Percentiles rank a stretch among this genome's conserved stretches.
Conservation (phyloP, 23 tunicate species). For the Ascidia mentula region DNA sequence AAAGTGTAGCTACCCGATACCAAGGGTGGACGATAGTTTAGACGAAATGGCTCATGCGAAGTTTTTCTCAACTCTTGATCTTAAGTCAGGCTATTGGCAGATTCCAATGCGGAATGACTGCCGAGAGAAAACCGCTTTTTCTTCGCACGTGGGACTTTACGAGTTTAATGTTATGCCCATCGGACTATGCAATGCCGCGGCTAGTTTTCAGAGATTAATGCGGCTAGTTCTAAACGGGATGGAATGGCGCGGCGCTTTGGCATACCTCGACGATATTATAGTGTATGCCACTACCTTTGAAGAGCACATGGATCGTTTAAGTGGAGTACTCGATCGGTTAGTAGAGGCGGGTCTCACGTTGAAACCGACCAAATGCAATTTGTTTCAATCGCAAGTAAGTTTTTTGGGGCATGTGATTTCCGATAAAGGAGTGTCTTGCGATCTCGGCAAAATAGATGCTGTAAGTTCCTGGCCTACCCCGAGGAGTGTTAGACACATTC, state of each 20-base stretch:
- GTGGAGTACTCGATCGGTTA: background rate
- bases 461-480: constrained; percentile 29
- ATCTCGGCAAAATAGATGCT: constrained; percentile 17
- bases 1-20: background rate
- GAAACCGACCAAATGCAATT: constrained; percentile 13
- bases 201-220: constrained; percentile 41
- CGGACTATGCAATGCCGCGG: constrained; percentile 42
- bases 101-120: background rate
- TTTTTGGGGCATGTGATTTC: constrained; percentile 24
- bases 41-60: background rate
- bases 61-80: constrained; percentile 3
- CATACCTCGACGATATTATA: constrained; percentile 17
- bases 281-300: constrained; percentile 29
- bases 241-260: constrained; percentile 8
- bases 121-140: background rate
- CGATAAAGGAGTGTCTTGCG: constrained; percentile 14
- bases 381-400: constrained; percentile 3
- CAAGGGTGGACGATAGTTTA: background rate
- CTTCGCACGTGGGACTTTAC: background rate
- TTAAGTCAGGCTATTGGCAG: constrained; percentile 24
- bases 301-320: constrained; percentile 19
- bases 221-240: background rate
- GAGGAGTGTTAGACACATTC: constrained; percentile 7
- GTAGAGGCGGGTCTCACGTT: constrained; percentile 8
- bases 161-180: constrained; percentile 26